phyloP scores from a whole-genome alignment of 2,113 vertebrate species.

The Cariama cristata region DNA sequence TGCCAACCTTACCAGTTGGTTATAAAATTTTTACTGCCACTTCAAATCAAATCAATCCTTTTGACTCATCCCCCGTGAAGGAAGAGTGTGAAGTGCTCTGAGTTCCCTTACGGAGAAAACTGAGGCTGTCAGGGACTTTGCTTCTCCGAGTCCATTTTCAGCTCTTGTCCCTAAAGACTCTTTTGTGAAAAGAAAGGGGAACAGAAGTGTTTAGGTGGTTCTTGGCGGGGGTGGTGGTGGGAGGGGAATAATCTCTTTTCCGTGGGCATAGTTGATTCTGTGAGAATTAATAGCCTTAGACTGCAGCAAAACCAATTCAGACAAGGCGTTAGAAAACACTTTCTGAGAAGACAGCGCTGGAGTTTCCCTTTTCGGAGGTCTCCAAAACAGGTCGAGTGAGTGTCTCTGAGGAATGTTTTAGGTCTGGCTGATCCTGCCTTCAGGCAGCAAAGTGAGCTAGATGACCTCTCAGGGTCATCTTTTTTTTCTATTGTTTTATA shows the following conservation, averaged over 20 bases:
- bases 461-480: background rate
- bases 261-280: background rate
- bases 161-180: background rate
- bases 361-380: conserved; percentile 2
- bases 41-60: background rate
- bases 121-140: background rate
- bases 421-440: conserved; percentile 46
- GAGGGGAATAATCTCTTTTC: background rate
- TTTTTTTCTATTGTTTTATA: background rate
- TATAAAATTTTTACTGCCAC: background rate
- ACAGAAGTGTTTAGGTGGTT: background rate
- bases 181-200: background rate
- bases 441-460: background rate
- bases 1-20: background rate
- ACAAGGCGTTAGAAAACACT: background rate
- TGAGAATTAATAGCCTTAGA: background rate
- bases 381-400: conserved; percentile 29
- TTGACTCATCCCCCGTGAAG: background rate
- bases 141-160: background rate
- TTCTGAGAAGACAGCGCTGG: background rate
- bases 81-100: background rate
- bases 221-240: background rate
- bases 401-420: conserved; percentile 42
- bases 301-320: background rate
- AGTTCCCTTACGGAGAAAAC: background rate